phyloP scores from a whole-genome alignment of 2,888 invertebrate genomes.

The Tillus elongatus region DNA sequence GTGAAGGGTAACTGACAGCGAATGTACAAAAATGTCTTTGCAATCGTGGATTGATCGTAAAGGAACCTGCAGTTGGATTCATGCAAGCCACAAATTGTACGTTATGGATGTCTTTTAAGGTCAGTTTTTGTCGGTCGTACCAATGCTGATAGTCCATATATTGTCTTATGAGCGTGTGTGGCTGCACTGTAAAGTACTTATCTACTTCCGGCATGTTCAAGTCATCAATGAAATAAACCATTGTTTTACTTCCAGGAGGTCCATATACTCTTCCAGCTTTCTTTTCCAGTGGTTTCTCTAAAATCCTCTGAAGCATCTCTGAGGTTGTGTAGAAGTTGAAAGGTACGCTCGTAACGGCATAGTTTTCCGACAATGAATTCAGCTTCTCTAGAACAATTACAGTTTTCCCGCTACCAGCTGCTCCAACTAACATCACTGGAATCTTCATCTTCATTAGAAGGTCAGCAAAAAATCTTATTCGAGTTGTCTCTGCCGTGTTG shows the following conservation, averaged over 20 bases:
- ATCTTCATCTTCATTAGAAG: conserved; percentile 65
- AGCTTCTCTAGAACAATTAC: conserved; percentile 84
- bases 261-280: conserved; percentile 91
- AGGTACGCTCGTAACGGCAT: conserved; percentile 78
- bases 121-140: conserved; percentile 83
- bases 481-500: conserved; percentile 81
- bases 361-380: conserved; percentile 61
- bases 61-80: conserved; percentile 94
- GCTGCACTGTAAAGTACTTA: conserved; percentile 87
- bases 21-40: conserved; percentile 84
- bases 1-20: conserved; percentile 77
- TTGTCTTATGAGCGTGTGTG: conserved; percentile 86
- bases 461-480: conserved; percentile 78
- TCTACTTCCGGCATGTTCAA: conserved; percentile 98
- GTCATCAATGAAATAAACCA: conserved; percentile 92
- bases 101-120: conserved; percentile 83
- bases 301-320: conserved; percentile 76
- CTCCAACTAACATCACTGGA: conserved; percentile 86
- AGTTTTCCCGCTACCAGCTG: conserved; percentile 85
- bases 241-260: conserved; percentile 83
- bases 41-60: conserved; percentile 83
- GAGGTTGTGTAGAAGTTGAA: conserved; percentile 94
- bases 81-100: conserved; percentile 92
- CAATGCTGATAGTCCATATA: conserved; percentile 92
- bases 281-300: conserved; percentile 89